phyloP scores from a whole-genome alignment of 2,888 invertebrate species.

The Tetragnatha montana region DNA sequence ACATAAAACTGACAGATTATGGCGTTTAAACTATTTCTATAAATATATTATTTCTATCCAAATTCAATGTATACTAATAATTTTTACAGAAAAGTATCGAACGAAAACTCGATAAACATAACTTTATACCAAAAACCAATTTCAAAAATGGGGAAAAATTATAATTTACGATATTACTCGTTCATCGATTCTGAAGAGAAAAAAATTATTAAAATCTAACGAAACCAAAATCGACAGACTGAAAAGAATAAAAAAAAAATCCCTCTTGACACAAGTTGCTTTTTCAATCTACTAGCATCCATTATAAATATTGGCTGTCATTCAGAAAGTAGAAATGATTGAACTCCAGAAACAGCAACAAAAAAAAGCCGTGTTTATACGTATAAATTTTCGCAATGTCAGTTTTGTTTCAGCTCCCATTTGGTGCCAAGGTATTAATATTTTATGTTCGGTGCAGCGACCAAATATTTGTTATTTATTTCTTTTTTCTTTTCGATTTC shows the following conservation, averaged over 20 bases:
- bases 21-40: too few species aligned
- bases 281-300: conserved; percentile 1
- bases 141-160: not conserved
- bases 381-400: conserved; percentile 54
- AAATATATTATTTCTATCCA: too few species aligned
- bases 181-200: not conserved
- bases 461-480: conserved; percentile 20
- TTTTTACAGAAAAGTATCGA: too few species aligned
- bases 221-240: not conserved
- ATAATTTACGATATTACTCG: not conserved
- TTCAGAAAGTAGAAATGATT: conserved; percentile 18
- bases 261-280: not conserved
- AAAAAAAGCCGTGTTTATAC: conserved; percentile 23
- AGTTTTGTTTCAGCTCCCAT: conserved; percentile 40
- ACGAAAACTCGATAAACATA: too few species aligned
- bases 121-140: too few species aligned
- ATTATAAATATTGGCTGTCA: conserved; percentile 28
- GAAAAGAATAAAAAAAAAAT: not conserved
- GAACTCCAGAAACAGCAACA: not conserved
- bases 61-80: too few species aligned
- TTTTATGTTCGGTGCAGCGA: conserved; percentile 53
- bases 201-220: too few species aligned
- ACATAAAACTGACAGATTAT: too few species aligned
- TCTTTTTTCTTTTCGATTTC: not conserved
- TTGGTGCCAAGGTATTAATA: conserved; percentile 39